phyloP scores from a whole-genome alignment of 1,140 invertebrate genomes.

The Anthonomus grandis region DNA sequence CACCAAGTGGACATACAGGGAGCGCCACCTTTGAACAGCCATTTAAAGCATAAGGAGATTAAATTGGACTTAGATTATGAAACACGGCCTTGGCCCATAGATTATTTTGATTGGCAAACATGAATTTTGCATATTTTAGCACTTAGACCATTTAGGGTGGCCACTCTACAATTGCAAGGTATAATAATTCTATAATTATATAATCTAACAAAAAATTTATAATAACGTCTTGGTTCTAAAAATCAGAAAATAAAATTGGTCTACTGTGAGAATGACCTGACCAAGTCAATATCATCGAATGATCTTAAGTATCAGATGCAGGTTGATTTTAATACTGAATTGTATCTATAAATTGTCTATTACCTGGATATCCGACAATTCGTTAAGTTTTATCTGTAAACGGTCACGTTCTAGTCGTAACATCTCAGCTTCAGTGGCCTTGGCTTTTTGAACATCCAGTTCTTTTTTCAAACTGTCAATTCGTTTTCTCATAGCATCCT shows the following conservation, averaged over 20 bases:
- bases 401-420: slow-evolving; percentile 39
- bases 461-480: slow-evolving; percentile 35
- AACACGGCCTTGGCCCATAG: neutral
- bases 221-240: no score
- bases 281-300: no score
- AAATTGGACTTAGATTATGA: slow-evolving; percentile 1
- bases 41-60: neutral
- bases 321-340: neutral
- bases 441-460: slow-evolving; percentile 29
- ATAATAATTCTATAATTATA: no score
- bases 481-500: slow-evolving; percentile 19
- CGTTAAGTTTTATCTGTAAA: slow-evolving; percentile 37
- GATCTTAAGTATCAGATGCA: no score
- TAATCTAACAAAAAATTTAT: no score
- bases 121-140: slow-evolving; percentile 1
- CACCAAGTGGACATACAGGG: neutral
- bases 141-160: slow-evolving; percentile 3
- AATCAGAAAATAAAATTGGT: no score
- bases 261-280: no score
- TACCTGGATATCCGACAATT: slow-evolving; percentile 30
- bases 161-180: slow-evolving; percentile 2
- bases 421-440: slow-evolving; percentile 37
- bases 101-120: slow-evolving; percentile 1
- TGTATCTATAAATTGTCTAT: no score
- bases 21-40: neutral